Evolutionary conservation across 2,113 vertebrate genomes (phyloP), one percentile per base, ranked within the genome.

Genomic region (Callopanchax toddi): DNA sequence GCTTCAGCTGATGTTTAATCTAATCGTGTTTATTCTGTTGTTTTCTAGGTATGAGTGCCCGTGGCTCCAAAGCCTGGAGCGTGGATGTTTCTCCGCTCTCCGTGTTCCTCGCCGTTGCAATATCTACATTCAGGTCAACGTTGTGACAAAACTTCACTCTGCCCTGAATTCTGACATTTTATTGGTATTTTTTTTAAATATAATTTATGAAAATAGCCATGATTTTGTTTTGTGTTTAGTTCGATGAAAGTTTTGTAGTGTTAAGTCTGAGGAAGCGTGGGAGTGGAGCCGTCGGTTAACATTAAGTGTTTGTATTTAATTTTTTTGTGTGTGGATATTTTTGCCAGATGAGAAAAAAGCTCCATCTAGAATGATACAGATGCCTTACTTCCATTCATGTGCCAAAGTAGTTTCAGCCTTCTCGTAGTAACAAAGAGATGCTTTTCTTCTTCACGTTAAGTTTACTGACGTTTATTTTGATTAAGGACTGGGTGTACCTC

Each of bases 21-120:
- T 37, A 12, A 37, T 2, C 36, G 3, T 37, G 36, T 37, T 13
- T 22, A 9, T 39, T 23, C 17, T 22, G 7, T 44, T 48, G 49
- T 51, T 20, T 61, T 53, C 63, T 18, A 98, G 96, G 90, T 93
- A 94, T 95, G 94, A 94, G 94, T 46, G 95, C 95, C 46, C 92
- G 90, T 55, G 96, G 95, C 57, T 96, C 94, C 6, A 84, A 85
- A n/a, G 90, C 92, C 13, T 79, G 90, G 58, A 64, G 85, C 42
- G 59, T 70, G n/a, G 89, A 46, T 40, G 34, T 78, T 72, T 87
- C 85, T 67, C 79, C 83, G 11, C 16, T 91, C 22, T 89, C 83
- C 53, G 80, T 92, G 78, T 87, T 91, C 67, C 74, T 95, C 20
- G 46, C 85, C 60, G 54, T 92, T 29, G 22, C 92, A 54, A 78